phyloP scores from a whole-genome alignment of 2,113 vertebrate species.

The Larimichthys polyactis region DNA sequence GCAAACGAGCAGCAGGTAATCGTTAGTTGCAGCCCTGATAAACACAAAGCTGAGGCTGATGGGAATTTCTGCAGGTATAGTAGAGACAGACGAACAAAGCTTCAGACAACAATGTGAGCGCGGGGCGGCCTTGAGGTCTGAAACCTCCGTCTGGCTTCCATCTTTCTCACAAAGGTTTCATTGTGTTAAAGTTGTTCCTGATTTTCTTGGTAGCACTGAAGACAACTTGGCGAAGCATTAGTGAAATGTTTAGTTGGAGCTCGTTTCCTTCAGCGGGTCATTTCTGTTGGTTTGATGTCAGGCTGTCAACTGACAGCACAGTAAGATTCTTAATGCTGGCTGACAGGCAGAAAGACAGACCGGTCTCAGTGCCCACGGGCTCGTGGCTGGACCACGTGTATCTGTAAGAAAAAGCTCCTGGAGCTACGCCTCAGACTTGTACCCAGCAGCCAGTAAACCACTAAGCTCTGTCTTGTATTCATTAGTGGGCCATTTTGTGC shows the following conservation, averaged over 20 bases:
- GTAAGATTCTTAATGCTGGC: neutral
- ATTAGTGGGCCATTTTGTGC: slow-evolving; percentile 56
- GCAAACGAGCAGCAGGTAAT: too few relatives aligned
- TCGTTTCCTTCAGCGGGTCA: slow-evolving; percentile 56
- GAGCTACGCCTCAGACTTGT: slow-evolving; percentile 6
- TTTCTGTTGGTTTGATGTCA: slow-evolving; percentile 48
- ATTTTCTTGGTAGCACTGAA: neutral
- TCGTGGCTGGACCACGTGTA: neutral
- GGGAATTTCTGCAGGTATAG: too few relatives aligned
- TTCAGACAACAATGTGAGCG: slow-evolving; percentile 7
- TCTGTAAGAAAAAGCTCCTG: neutral
- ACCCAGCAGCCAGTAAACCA: slow-evolving; percentile 43
- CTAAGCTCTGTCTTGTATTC: slow-evolving; percentile 57
- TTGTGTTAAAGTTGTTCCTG: neutral
- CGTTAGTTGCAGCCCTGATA: too few relatives aligned
- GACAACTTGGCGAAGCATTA: slow-evolving; percentile 13
- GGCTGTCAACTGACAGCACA: slow-evolving; percentile 37
- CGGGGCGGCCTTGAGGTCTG: slow-evolving; percentile 18
- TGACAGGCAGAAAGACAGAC: slow-evolving; percentile 45
- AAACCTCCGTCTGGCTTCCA: neutral
- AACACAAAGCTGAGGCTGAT: too few relatives aligned
- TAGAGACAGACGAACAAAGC: slow-evolving; percentile 22
- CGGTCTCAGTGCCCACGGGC: slow-evolving; percentile 27
- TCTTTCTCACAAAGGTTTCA: neutral
- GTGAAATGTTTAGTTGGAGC: slow-evolving; percentile 30